Base-by-base conservation (phyloP, 2,797 vertebrate genomes). In the Crocodylus rhombifer region DNA sequence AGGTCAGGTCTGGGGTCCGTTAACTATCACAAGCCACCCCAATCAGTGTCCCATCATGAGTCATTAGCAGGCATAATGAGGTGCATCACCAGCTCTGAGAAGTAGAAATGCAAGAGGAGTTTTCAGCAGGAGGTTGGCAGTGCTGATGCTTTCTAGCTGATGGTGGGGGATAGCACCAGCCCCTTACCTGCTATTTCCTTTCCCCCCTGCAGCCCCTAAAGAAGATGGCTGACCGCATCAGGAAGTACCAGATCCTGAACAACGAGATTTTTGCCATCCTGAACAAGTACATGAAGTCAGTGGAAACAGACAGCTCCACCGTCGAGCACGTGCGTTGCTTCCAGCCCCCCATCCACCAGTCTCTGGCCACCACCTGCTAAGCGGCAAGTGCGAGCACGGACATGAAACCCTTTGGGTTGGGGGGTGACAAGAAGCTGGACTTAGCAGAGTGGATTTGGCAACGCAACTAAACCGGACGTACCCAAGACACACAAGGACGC, bases 261-360 rank as follows among this genome's bases (percentile, higher is more conserved):
- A 99, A 99, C 1, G 99, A 99, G 98, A 99, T 99, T 88, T 99
- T 99, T 83, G 99, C 99, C 97, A 99, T 99, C 97, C 98, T 99
- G 90, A 99, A 99, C 98, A 99, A 99, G 97, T 99, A 99, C 98
- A 99, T 99, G 99, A 99, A 99, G 97, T 99, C 99, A 0, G 99
- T 99, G 97, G 99, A 99, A 98, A 99, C 99, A 4, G 99, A 99
- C 98, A 99, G 99, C 97, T 99, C 99, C 96, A 99, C 99, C 0
- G 99, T 99, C 95, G 99, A 99, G 97, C 99, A 99, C 0, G 99
- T 99, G 89, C 99, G 99, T 97, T 99, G 99, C 97, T 99, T 99
- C 98, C 99, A 99, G 97, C 99, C 99, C 5, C 99, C 99, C 92
- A 99, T 99, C 98, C 99, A 99, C 98, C 99, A 99, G 97, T 99